Base-by-base conservation (phyloP, 2,113 vertebrate species). In the Indri indri region DNA sequence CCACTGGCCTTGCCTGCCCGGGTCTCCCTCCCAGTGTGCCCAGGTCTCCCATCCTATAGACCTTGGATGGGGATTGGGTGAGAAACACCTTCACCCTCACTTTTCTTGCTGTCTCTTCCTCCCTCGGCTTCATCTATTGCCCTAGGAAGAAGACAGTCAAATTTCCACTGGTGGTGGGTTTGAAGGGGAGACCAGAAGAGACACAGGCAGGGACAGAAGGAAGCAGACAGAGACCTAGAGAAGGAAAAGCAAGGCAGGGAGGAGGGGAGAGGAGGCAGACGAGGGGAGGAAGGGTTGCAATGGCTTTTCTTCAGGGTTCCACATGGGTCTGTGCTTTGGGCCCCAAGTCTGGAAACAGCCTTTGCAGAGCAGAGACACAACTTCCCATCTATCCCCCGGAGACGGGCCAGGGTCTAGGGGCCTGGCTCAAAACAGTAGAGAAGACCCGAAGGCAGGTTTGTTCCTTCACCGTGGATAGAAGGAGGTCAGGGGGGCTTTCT, bases 1-100 rank as follows among this genome's bases (percentile, higher is more conserved):
- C 3, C 0, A 0, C 8, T 1, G 3, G 42, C 10, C 65, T 68
- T 6, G n/a, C 30, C 34, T 20, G 2, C 68, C 65, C 1, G 0
- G 8, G 50, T 6, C 14, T 66, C 54, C 52, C 23, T 73, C 63
- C 74, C 66, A 13, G 23, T 0, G 5, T 32, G 14, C 77, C 47
- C n/a, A 30, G 61, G 52, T 11, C 63, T 20, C 32, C 34, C 14
- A 9, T 18, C 34, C 45, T n/a, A 6, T 0, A 11, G 83, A n/a
- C 54, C 23, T 74, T 5, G 3, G 23, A 0, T 32, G 18, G 25
- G 8, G 54, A 52, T 1, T 8, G 63, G 18, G 30, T 54, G 18
- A 7, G 52, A 77, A 88, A 85, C 23, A 45, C 16, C 5, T 71
- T 70, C 42, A 13, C 14, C 74, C 52, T 91, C 8, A 12, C 34